Evolutionary conservation across 2,113 vertebrate genomes (phyloP).

Genomic region (Machaerirhynchus nigripectus): DNA sequence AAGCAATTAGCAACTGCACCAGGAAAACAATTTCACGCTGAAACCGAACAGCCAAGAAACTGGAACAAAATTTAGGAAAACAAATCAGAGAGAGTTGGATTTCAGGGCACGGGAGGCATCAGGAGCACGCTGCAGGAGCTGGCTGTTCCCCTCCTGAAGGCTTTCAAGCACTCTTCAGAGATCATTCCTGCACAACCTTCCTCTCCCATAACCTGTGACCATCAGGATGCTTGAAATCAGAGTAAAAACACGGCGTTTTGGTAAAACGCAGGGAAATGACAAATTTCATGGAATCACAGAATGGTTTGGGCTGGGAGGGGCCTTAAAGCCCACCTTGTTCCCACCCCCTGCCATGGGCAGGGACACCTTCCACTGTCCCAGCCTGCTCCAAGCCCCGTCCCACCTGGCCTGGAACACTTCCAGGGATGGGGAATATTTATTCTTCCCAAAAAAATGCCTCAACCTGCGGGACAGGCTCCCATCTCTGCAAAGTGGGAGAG

Average conservation of each 20-base stretch:
- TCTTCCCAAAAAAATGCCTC: neutral
- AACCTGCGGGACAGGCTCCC: rapidly evolving
- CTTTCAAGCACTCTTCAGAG: neutral
- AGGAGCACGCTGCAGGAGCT: rapidly evolving
- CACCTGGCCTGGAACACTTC: neutral
- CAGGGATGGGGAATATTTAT: neutral
- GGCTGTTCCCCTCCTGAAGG: neutral
- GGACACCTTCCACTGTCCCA: neutral
- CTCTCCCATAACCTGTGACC: neutral
- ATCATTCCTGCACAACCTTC: neutral
- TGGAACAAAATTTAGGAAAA: neutral
- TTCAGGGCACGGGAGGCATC: neutral
- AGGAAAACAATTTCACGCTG: neutral
- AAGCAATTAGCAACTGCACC: neutral
- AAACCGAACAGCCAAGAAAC: neutral
- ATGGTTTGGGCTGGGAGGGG: neutral
- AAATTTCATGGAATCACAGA: neutral
- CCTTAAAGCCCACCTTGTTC: neutral
- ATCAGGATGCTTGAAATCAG: neutral
- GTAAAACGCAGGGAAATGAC: neutral
- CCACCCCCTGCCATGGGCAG: neutral
- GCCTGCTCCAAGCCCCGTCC: neutral
- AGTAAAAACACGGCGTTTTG: neutral
- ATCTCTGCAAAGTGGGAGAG: neutral
- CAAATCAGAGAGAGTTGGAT: neutral